A percentile compares a stretch with the other conserved stretches of the same genome.
phyloP scores from a whole-genome alignment of 1,140 invertebrate genomes.

The Orussus abietinus region DNA sequence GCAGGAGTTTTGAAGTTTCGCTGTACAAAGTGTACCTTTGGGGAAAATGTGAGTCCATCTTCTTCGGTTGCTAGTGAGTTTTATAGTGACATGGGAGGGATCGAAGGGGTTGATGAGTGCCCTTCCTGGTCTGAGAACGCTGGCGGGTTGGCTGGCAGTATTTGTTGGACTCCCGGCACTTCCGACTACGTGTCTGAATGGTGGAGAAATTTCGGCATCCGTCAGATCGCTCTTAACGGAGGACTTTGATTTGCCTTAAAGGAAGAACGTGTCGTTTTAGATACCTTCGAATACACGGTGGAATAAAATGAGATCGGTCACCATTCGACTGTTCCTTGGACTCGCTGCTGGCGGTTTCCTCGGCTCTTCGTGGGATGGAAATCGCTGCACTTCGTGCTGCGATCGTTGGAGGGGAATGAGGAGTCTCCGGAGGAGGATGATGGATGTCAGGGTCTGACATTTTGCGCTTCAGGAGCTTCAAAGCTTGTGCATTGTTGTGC shows the following conservation, averaged over 20 bases:
- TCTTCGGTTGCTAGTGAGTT: slow-evolving; percentile 91
- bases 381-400: slow-evolving; percentile 53
- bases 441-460: slow-evolving; percentile 80
- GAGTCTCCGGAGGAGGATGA: slow-evolving; percentile 56
- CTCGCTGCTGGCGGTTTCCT: slow-evolving; percentile 28
- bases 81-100: slow-evolving; percentile 93
- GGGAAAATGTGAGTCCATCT: slow-evolving; percentile 99
- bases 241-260: slow-evolving; percentile 25
- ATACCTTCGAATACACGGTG: too few species aligned
- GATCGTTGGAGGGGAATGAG: slow-evolving; percentile 29
- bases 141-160: slow-evolving; percentile 35
- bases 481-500: slow-evolving; percentile 56
- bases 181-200: slow-evolving; percentile 55
- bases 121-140: slow-evolving; percentile 62
- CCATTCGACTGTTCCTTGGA: slow-evolving; percentile 37
- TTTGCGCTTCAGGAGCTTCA: slow-evolving; percentile 63
- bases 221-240: slow-evolving; percentile 41
- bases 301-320: slow-evolving; percentile 16
- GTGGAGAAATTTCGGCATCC: slow-evolving; percentile 56
- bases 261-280: too few species aligned
- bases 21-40: slow-evolving; percentile 62
- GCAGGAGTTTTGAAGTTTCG: slow-evolving; percentile 1
- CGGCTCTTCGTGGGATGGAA: slow-evolving; percentile 50
- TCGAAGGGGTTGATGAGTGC: slow-evolving; percentile 96
- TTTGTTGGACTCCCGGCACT: slow-evolving; percentile 54